A percentile compares a stretch with the other conserved stretches of the same genome.
phyloP scores from a whole-genome alignment of 2,797 vertebrate genomes.

The Premnoplex brunnescens region DNA sequence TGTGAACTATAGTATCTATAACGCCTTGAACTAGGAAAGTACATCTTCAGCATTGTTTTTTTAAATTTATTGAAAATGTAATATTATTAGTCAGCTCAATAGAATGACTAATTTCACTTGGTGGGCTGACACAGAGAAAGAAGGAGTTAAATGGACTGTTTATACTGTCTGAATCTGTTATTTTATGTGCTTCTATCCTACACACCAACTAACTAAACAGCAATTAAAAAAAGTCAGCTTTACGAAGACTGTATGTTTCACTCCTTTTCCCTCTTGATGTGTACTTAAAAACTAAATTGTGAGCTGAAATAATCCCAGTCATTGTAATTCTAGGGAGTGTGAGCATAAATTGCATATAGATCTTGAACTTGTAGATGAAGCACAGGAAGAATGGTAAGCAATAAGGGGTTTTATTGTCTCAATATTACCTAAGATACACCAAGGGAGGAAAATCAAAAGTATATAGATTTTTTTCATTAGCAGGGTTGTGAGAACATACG shows the following conservation, averaged over 20 bases:
- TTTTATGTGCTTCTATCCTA: not conserved
- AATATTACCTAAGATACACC: not conserved
- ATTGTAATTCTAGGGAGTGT: not conserved
- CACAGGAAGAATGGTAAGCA: not conserved
- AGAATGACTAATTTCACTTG: not conserved
- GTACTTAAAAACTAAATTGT: not conserved
- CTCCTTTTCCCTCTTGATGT: not conserved
- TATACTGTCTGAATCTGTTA: not conserved
- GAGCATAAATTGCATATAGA: not conserved
- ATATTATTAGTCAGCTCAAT: not conserved
- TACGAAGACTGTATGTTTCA: not conserved
- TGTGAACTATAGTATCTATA: not conserved
- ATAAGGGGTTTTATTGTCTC: not conserved
- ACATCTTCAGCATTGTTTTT: not conserved
- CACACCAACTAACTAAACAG: not conserved
- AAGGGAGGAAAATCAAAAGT: not conserved
- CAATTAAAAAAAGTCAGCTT: not conserved
- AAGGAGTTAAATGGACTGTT: not conserved
- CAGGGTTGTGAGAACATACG: fast-evolving
- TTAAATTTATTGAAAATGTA: not conserved
- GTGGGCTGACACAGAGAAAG: not conserved
- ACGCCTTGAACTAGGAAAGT: not conserved
- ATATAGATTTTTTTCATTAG: not conserved
- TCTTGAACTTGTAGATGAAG: not conserved
- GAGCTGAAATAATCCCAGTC: not conserved